phyloP scores from a whole-genome alignment of 2,797 vertebrate genomes.

The Chelidonichthys spinosus region DNA sequence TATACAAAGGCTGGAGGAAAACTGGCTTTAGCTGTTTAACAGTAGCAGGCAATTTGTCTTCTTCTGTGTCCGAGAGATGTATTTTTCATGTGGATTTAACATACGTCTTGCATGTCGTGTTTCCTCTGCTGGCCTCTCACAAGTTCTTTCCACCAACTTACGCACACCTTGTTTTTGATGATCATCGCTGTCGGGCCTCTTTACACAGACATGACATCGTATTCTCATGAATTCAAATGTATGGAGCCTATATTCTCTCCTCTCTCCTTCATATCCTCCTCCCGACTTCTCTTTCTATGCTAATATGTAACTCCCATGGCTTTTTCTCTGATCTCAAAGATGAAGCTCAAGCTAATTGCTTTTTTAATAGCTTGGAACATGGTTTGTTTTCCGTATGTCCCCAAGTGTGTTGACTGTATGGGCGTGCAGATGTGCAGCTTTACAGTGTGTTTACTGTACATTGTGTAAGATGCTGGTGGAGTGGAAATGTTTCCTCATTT shows the following conservation, averaged over 20 bases:
- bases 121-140: conserved; percentile 34
- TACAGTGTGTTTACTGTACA: conserved; percentile 31
- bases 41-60: conserved; percentile 49
- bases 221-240: conserved; percentile 11
- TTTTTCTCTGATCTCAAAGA: conserved; percentile 43
- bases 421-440: conserved; percentile 23
- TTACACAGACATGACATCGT: conserved; percentile 1
- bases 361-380: conserved; percentile 70
- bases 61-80: conserved; percentile 15
- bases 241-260: conserved; percentile 4
- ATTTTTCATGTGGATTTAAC: conserved; percentile 50
- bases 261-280: conserved; percentile 22
- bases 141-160: conserved; percentile 29
- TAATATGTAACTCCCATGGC: conserved; percentile 50
- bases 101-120: conserved; percentile 35
- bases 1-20: conserved; percentile 22
- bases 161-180: conserved; percentile 50
- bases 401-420: conserved; percentile 43
- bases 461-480: conserved; percentile 22
- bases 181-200: conserved; percentile 23
- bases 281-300: conserved; percentile 26
- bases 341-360: conserved; percentile 66
- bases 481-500: conserved; percentile 33
- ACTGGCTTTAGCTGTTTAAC: conserved; percentile 23
- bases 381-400: conserved; percentile 57